These are phyloP conservation scores for Nothocercus julius DNA, from an alignment of 2,113 vertebrate species.

Conservation along the genomic window DNA sequence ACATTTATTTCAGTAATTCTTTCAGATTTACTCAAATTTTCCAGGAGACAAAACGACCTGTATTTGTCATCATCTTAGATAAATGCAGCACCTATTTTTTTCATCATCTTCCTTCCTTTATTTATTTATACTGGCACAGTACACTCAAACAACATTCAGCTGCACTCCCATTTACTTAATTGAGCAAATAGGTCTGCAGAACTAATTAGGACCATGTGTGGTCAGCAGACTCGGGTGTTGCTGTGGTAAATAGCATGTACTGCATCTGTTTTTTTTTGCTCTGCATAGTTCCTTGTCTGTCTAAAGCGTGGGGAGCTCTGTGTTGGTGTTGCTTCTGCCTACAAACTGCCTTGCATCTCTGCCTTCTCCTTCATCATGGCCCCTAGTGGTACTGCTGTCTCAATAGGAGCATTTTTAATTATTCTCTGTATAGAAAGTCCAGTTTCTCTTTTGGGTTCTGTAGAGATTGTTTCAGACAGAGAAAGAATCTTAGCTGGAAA, in stretches of 20 bases:
- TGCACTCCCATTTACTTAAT: not conserved
- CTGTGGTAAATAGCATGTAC: not conserved
- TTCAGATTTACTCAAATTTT: not conserved
- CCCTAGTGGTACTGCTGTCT: not conserved
- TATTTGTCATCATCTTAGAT: not conserved
- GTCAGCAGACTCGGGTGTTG: not conserved
- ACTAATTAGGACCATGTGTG: not conserved
- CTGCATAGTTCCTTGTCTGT: not conserved
- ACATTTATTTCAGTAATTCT: not conserved
- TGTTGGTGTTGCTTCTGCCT: not conserved
- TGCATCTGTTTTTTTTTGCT: not conserved
- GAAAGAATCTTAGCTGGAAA: not conserved
- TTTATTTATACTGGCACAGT: not conserved
- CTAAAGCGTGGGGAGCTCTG: not conserved
- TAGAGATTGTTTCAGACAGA: not conserved
- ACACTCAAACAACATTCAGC: not conserved
- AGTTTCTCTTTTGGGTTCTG: not conserved
- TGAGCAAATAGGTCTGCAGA: not conserved
- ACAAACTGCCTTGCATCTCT: not conserved
- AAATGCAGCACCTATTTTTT: not conserved
- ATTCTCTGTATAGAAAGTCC: not conserved
- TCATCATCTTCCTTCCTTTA: not conserved
- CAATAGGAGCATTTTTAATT: slow-evolving; percentile 17
- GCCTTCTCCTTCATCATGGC: not conserved
- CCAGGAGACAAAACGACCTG: not conserved